These are phyloP conservation scores for Eupithecia abbreviata DNA, from an alignment of 2,888 invertebrate genomes.

Conservation along the genomic window DNA sequence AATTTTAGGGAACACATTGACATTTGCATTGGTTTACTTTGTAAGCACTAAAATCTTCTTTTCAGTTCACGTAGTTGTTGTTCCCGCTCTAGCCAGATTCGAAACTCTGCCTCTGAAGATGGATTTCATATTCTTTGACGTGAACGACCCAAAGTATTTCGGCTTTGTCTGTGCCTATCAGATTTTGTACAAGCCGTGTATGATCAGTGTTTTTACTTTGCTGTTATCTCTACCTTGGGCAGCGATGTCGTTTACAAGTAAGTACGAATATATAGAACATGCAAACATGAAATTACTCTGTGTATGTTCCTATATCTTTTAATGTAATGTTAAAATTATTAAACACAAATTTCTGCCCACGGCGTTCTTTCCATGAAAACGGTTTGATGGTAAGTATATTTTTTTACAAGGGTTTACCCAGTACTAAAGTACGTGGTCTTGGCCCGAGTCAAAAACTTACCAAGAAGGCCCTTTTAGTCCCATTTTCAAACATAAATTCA, in stretches of 20 bases:
- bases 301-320: background rate
- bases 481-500: too few species aligned
- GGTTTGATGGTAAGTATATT: too few species aligned
- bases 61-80: conserved; percentile 61
- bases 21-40: background rate
- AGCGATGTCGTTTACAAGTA: conserved; percentile 60
- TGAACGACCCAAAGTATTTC: conserved; percentile 52
- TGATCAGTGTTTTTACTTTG: conserved; percentile 48
- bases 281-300: background rate
- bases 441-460: too few species aligned
- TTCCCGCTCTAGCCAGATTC: conserved; percentile 57
- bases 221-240: conserved; percentile 59
- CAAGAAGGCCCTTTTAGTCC: too few species aligned
- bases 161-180: conserved; percentile 56
- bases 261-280: conserved; percentile 27
- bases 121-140: conserved; percentile 61
- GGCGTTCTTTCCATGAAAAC: background rate
- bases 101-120: conserved; percentile 59
- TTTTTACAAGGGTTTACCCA: too few species aligned
- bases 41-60: conserved; percentile 29
- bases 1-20: background rate
- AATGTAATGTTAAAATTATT: background rate
- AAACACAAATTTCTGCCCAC: background rate
- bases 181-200: conserved; percentile 59
- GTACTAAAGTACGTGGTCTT: too few species aligned